A percentile compares a stretch with the other conserved stretches of the same genome.
phyloP scores from a whole-genome alignment of 1,140 invertebrate genomes.

The Trachymyrmex cornetzi region DNA sequence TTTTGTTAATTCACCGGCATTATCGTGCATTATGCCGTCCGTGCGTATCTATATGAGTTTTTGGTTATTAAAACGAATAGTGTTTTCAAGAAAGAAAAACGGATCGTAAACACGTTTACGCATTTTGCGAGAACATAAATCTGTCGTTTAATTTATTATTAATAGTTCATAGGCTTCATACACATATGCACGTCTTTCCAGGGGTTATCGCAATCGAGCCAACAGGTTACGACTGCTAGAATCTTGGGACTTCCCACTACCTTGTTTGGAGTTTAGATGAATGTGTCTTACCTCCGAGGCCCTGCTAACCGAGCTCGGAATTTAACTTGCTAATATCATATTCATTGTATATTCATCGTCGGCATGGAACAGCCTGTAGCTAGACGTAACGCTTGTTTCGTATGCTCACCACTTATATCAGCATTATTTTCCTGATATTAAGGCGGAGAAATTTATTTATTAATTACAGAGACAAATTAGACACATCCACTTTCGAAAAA shows the following conservation, averaged over 20 bases:
- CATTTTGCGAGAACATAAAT: background rate
- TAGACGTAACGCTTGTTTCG: conserved; percentile 44
- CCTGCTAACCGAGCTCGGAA: conserved; percentile 59
- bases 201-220: conserved; percentile 39
- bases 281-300: conserved; percentile 68
- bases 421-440: conserved; percentile 21
- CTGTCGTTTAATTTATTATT: conserved; percentile 7
- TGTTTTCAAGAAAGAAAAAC: background rate
- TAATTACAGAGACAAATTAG: background rate
- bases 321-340: conserved; percentile 81
- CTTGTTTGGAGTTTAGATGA: conserved; percentile 71
- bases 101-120: background rate
- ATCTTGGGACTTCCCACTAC: conserved; percentile 56
- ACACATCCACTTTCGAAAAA: too few relatives aligned
- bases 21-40: conserved; percentile 39
- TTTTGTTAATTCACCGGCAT: conserved; percentile 54
- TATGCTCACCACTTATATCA: conserved; percentile 26
- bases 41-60: conserved; percentile 32
- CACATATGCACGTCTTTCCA: background rate
- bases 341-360: conserved; percentile 82
- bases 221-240: conserved; percentile 66
- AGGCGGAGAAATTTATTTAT: conserved; percentile 26
- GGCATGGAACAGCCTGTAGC: conserved; percentile 21
- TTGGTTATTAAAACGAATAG: conserved; percentile 25
- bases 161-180: background rate